Percentiles rank a stretch among this genome's conserved stretches.
These are phyloP conservation scores for Maniola hyperantus DNA, from an alignment of 2,888 invertebrate genomes.

Conservation along the genomic window DNA sequence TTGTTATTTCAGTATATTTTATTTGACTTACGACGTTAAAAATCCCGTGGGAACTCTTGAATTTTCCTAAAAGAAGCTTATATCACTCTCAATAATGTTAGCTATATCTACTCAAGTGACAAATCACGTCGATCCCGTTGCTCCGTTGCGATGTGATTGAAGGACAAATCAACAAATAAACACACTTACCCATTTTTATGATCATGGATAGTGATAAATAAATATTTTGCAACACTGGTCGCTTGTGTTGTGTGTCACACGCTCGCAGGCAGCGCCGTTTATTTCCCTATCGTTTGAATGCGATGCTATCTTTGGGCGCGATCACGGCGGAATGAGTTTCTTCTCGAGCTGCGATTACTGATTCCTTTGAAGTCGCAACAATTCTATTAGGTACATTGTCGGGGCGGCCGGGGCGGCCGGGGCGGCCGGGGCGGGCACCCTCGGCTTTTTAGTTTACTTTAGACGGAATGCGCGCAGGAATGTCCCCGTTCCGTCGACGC, in stretches of 20 bases:
- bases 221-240: background rate
- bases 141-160: too few species aligned
- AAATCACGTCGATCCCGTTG: too few species aligned
- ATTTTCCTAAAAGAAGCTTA: too few species aligned
- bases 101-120: too few species aligned
- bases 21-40: too few species aligned
- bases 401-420: conserved; percentile 24
- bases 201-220: too few species aligned
- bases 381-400: conserved; percentile 39
- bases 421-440: conserved; percentile 20
- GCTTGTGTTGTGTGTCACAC: background rate
- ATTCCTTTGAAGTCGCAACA: conserved; percentile 47
- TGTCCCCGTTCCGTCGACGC: conserved; percentile 22
- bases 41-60: too few species aligned
- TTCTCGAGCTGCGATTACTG: conserved; percentile 44
- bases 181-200: too few species aligned
- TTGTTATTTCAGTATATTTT: too few species aligned
- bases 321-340: conserved; percentile 52
- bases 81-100: too few species aligned
- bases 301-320: conserved; percentile 70
- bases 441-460: conserved; percentile 32
- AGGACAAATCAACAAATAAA: too few species aligned
- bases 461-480: conserved; percentile 36
- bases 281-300: conserved; percentile 66
- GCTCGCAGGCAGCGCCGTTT: conserved; percentile 47